A percentile compares a stretch with the other conserved stretches of the same genome.
Evolutionary conservation across 2,888 invertebrate species (phyloP).

Genomic region (Cheilosia grossa): DNA sequence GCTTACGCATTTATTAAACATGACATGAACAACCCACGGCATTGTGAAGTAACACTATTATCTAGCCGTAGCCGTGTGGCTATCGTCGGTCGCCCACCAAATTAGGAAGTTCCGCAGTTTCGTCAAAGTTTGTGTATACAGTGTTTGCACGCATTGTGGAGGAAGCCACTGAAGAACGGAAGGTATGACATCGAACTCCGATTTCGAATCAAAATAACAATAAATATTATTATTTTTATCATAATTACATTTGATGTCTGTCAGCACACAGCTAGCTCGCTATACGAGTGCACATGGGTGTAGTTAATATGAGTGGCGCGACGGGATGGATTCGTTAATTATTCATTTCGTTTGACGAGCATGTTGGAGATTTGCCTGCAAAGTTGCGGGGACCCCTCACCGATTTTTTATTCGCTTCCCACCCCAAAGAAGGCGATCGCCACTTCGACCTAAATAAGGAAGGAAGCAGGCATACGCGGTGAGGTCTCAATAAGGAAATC

Average conservation of each 20-base stretch:
- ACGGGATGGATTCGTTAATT: conserved; percentile 64
- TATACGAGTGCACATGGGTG: neutral
- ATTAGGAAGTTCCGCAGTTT: conserved; percentile 72
- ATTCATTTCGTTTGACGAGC: conserved; percentile 63
- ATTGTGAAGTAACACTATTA: conserved; percentile 48
- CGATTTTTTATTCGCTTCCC: conserved; percentile 54
- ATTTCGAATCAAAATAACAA: conserved; percentile 57
- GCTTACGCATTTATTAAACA: conserved; percentile 63
- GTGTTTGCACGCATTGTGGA: conserved; percentile 1
- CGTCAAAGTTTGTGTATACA: conserved; percentile 17
- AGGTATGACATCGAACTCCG: conserved; percentile 59
- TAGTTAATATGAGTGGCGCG: conserved; percentile 60
- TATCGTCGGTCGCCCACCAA: conserved; percentile 62
- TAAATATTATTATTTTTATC: conserved; percentile 70
- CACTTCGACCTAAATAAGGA: conserved; percentile 73
- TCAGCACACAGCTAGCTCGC: conserved; percentile 30
- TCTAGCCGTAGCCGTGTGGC: conserved; percentile 30
- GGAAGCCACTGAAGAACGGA: conserved; percentile 56
- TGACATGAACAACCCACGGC: conserved; percentile 66
- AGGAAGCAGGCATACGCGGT: conserved; percentile 68
- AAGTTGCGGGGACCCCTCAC: conserved; percentile 48
- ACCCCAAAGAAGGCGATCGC: conserved; percentile 71
- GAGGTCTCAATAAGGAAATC: conserved; percentile 72
- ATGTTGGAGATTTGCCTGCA: conserved; percentile 54
- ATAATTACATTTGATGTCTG: conserved; percentile 63